Conservation (phyloP, 2,888 invertebrate species). For the Mechanitis mazaeus region DNA sequence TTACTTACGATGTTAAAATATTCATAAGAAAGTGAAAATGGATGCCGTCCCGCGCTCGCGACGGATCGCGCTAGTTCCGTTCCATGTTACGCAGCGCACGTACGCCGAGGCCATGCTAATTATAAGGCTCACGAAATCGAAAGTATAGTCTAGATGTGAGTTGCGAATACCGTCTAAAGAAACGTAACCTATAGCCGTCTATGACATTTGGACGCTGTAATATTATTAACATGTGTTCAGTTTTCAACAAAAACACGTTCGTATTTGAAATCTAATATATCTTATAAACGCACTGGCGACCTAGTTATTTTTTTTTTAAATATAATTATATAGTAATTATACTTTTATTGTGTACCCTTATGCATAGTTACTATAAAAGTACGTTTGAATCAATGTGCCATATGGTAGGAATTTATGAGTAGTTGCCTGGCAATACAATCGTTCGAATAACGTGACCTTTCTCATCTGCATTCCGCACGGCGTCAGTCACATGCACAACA, state of each 20-base stretch:
- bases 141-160: slow-evolving; percentile 58
- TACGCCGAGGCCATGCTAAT: slow-evolving; percentile 71
- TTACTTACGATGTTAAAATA: slow-evolving; percentile 32
- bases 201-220: slow-evolving; percentile 18
- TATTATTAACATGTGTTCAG: slow-evolving; percentile 1
- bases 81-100: slow-evolving; percentile 63
- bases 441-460: slow-evolving; percentile 36
- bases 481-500: slow-evolving; percentile 37
- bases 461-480: slow-evolving; percentile 36
- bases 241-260: not conserved
- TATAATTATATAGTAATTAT: too few relatives aligned
- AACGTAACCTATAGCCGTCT: slow-evolving; percentile 39
- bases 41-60: slow-evolving; percentile 41
- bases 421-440: slow-evolving; percentile 2
- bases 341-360: too few relatives aligned
- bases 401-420: not conserved
- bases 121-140: slow-evolving; percentile 72
- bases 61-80: slow-evolving; percentile 55
- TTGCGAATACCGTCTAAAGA: slow-evolving; percentile 47
- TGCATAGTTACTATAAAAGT: too few relatives aligned
- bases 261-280: too few relatives aligned
- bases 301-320: too few relatives aligned
- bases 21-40: slow-evolving; percentile 71
- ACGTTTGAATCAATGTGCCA: too few relatives aligned
- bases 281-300: too few relatives aligned